phyloP scores from a whole-genome alignment of 1,140 invertebrate species.

The Marisa cornuarietis region DNA sequence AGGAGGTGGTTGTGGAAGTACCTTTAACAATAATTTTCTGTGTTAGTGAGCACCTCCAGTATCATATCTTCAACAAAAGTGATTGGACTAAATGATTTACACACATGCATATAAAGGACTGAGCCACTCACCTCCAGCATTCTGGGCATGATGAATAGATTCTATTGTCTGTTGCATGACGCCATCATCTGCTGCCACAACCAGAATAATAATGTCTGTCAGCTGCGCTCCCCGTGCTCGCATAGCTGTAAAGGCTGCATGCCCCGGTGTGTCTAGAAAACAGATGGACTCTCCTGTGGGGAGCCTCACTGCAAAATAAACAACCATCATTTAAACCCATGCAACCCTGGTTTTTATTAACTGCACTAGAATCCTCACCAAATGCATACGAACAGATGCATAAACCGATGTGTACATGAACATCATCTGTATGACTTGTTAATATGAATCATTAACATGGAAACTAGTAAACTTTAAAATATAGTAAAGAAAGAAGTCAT shows the following conservation, averaged over 20 bases:
- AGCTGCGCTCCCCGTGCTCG: slow-evolving; percentile 87
- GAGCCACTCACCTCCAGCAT: slow-evolving; percentile 50
- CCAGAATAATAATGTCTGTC: slow-evolving; percentile 95
- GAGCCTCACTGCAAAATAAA: slow-evolving; percentile 42
- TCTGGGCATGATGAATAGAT: slow-evolving; percentile 69
- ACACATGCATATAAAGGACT: too few species aligned
- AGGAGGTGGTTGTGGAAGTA: too few species aligned
- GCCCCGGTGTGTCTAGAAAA: slow-evolving; percentile 99
- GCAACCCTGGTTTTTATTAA: too few species aligned
- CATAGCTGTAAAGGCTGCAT: slow-evolving; percentile 95
- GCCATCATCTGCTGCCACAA: slow-evolving; percentile 98
- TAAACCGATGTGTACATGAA: too few species aligned
- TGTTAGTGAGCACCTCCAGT: too few species aligned
- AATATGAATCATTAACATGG: too few species aligned
- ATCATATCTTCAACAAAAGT: slow-evolving; percentile 1
- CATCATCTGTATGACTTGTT: too few species aligned
- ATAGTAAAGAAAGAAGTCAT: background rate
- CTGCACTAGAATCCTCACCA: too few species aligned
- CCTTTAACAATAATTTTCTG: too few species aligned
- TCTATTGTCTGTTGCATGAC: slow-evolving; percentile 96
- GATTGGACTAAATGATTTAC: background rate
- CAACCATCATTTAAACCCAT: background rate
- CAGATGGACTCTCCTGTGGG: slow-evolving; percentile 79
- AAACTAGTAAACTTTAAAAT: background rate
- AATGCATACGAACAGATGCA: too few species aligned